Evolutionary conservation across 2,888 invertebrate species (phyloP).

Genomic region (Apotomis capreana): DNA sequence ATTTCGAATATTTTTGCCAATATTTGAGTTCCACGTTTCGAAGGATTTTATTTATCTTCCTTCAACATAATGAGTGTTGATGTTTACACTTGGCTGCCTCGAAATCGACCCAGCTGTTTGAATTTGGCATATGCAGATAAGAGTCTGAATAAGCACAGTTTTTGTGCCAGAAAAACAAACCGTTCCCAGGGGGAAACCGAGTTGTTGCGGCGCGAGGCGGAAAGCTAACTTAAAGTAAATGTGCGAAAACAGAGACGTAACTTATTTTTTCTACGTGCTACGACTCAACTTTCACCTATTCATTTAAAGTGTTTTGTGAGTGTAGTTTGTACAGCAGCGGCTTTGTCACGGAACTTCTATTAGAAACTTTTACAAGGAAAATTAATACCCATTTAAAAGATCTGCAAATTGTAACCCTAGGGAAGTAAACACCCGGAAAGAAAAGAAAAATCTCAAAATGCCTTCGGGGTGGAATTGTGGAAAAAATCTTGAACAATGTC

Average conservation of each 20-base stretch:
- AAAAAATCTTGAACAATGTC: conserved; percentile 52
- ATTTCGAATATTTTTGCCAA: neutral
- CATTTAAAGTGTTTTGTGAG: conserved; percentile 15
- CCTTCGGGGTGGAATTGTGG: conserved; percentile 52
- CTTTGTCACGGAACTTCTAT: neutral
- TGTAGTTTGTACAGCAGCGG: neutral
- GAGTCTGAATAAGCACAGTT: conserved; percentile 41
- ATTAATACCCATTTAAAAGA: conserved; percentile 5
- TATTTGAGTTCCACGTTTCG: neutral
- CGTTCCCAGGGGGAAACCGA: conserved; percentile 27
- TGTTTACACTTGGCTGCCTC: conserved; percentile 32
- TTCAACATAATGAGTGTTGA: conserved; percentile 25
- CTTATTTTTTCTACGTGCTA: conserved; percentile 28
- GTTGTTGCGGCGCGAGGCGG: conserved; percentile 34
- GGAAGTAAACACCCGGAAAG: conserved; percentile 18
- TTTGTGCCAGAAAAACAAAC: conserved; percentile 42
- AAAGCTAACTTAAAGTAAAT: conserved; percentile 36
- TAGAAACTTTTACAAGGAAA: neutral
- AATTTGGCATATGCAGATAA: conserved; percentile 43
- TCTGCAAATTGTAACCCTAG: conserved; percentile 8
- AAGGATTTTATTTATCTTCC: conserved; percentile 18
- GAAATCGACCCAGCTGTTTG: conserved; percentile 40
- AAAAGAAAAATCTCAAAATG: conserved; percentile 46
- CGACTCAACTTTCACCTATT: conserved; percentile 6
- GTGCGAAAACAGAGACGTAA: conserved; percentile 31